Evolutionary conservation across 1,140 invertebrate species (phyloP).

Genomic region (Acyrthosiphon pisum): DNA sequence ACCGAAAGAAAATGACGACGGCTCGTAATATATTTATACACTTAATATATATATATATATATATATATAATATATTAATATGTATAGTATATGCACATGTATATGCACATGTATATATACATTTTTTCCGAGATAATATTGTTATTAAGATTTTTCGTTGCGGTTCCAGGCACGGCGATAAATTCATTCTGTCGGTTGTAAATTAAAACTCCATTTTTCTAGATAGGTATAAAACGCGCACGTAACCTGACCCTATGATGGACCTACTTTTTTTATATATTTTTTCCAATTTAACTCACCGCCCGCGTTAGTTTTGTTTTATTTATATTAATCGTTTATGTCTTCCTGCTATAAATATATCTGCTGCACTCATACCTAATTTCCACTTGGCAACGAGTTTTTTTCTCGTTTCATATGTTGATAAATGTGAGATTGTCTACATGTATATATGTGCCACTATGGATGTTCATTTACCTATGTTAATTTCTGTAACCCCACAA

Average conservation of each 20-base stretch:
- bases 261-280: constrained; percentile 38
- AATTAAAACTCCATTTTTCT: constrained; percentile 57
- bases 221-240: constrained; percentile 15
- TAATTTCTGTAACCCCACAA: constrained; percentile 53
- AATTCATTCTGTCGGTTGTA: constrained; percentile 56
- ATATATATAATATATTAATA: too few species aligned
- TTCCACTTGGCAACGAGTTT: constrained; percentile 33
- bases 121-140: constrained; percentile 38
- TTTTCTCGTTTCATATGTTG: constrained; percentile 23
- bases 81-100: too few species aligned
- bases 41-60: neutral
- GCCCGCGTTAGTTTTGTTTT: constrained; percentile 49
- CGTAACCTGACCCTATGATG: neutral
- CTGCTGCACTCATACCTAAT: neutral
- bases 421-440: constrained; percentile 48
- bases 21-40: constrained; percentile 13
- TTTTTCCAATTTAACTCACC: constrained; percentile 48
- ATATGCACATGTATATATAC: too few species aligned
- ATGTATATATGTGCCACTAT: neutral
- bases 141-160: constrained; percentile 53
- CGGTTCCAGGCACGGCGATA: constrained; percentile 46
- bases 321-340: constrained; percentile 54
- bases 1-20: constrained; percentile 36
- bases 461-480: constrained; percentile 53
- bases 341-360: constrained; percentile 11